A percentile compares a stretch with the other conserved stretches of the same genome.
These are phyloP conservation scores for Geophilus truncorum DNA, from an alignment of 2,888 invertebrate genomes.

Conservation along the genomic window DNA sequence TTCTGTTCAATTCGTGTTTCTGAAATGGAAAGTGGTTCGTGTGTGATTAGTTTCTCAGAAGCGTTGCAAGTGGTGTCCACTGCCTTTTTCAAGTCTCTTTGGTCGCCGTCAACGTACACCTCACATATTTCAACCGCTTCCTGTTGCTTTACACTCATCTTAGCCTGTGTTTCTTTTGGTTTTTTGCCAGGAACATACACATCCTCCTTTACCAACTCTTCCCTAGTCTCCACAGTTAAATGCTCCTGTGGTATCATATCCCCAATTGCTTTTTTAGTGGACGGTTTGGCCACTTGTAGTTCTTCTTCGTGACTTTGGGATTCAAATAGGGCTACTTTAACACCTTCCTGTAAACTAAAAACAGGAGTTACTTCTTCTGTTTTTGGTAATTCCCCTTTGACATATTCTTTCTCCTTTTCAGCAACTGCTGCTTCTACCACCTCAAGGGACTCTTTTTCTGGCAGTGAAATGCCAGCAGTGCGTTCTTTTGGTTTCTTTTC, in stretches of 20 bases:
- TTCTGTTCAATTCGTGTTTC: conserved; percentile 28
- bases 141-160: neutral
- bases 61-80: neutral
- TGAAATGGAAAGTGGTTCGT: conserved; percentile 29
- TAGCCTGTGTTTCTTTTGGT: conserved; percentile 32
- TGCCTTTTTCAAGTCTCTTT: neutral
- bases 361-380: neutral
- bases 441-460: conserved; percentile 55
- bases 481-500: neutral
- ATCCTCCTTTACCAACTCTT: neutral
- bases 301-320: neutral
- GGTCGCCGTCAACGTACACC: neutral
- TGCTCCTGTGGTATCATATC: neutral
- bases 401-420: neutral
- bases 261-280: neutral
- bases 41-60: neutral
- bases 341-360: neutral
- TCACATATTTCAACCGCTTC: conserved; percentile 18
- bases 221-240: neutral
- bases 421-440: conserved; percentile 58
- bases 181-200: conserved; percentile 33
- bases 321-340: neutral
- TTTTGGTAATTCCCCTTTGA: conserved; percentile 13
- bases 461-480: neutral
- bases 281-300: neutral